phyloP scores from a whole-genome alignment of 2,113 vertebrate genomes.

The Actenoides hombroni region DNA sequence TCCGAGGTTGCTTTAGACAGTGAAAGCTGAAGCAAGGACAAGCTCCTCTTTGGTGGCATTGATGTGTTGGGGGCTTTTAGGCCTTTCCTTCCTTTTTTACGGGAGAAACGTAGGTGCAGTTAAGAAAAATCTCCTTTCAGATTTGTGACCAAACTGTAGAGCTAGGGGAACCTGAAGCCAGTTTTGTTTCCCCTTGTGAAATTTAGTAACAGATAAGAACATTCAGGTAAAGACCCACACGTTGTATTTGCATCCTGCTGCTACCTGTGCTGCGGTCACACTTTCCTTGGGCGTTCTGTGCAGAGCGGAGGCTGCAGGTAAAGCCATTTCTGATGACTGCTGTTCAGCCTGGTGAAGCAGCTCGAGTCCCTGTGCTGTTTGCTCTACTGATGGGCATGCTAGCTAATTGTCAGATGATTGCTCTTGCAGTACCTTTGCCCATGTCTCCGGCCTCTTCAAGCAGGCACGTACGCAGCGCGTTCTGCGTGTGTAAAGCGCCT shows the following conservation, averaged over 20 bases:
- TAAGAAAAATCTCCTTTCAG: neutral
- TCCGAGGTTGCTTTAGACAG: neutral
- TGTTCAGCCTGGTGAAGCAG: neutral
- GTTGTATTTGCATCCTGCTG: neutral
- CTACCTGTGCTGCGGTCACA: neutral
- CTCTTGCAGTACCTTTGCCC: neutral
- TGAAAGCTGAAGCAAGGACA: neutral
- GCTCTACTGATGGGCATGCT: neutral
- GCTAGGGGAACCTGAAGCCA: neutral
- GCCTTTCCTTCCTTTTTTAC: neutral
- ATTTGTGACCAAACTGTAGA: neutral
- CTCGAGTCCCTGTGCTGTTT: neutral
- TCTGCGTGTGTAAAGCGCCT: neutral
- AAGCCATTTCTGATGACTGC: neutral
- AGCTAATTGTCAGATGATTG: neutral
- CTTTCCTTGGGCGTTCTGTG: neutral
- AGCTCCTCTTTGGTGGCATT: neutral
- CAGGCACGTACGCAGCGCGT: accelerated
- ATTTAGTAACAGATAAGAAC: neutral
- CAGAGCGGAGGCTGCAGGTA: accelerated
- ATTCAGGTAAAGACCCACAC: neutral
- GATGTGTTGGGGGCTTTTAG: neutral
- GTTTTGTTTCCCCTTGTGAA: neutral
- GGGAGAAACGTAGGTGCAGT: too few relatives aligned
- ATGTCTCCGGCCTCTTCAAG: accelerated